Conservation (phyloP, 2,113 vertebrate species). For the Dermatemys mawii region DNA sequence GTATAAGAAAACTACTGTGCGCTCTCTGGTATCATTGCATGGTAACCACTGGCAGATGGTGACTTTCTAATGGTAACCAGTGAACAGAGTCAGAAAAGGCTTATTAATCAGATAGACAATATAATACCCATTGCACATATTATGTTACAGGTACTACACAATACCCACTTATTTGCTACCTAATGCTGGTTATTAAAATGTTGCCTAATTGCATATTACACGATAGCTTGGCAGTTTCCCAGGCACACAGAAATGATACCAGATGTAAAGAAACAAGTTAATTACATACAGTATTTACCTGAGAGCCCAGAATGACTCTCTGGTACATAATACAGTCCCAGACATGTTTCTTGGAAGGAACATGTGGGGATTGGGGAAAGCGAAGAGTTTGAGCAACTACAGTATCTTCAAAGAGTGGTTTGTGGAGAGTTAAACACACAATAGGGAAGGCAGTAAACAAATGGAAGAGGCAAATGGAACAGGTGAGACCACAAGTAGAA, state of each 20-base stretch:
- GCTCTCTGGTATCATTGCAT: not conserved
- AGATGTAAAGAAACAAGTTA: conserved; percentile 18
- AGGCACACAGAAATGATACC: conserved; percentile 34
- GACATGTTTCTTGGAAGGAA: not conserved
- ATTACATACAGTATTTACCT: not conserved
- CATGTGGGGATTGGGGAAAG: not conserved
- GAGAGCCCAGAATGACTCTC: not conserved
- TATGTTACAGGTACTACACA: conserved; percentile 22
- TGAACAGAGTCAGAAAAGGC: not conserved
- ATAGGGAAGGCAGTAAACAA: not conserved
- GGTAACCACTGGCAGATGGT: not conserved
- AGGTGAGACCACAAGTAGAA: not conserved
- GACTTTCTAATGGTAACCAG: not conserved
- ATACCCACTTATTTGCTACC: conserved; percentile 60
- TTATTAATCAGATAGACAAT: not conserved
- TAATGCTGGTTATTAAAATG: conserved; percentile 62
- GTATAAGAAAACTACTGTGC: not conserved
- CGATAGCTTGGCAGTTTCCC: not conserved
- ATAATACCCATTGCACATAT: not conserved
- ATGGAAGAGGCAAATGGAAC: not conserved
- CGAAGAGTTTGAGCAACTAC: not conserved
- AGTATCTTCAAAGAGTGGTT: not conserved
- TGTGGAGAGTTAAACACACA: not conserved
- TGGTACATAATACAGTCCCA: not conserved
- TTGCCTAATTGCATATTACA: conserved; percentile 60